Evolutionary conservation across 2,113 vertebrate species (phyloP), one percentile per base, ranked within the genome.

Genomic region (Oryzias javanicus): DNA sequence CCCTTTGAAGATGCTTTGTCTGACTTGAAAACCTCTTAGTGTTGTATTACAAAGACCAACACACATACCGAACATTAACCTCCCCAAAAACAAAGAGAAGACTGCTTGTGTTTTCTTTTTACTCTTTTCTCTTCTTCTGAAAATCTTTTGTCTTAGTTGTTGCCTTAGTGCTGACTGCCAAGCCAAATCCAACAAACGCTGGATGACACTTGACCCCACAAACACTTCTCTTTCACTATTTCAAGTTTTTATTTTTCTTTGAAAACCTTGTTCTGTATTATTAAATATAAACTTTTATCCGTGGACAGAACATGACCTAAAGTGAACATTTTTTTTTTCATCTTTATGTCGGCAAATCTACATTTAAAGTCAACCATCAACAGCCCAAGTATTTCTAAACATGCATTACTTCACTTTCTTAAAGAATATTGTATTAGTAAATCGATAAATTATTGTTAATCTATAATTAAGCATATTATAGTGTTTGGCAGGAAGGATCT

Each of bases 81-180:
- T 60, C 57, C 61, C 49, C 10, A 12, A 49, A 55, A 53, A 29
- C 22, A 70, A 45, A 55, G 55, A 29, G 3, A 5, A 44, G 24
- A 27, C 52, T 57, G 61, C 57, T 46, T 68, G 52, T 29, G 42
- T 54, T 48, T 25, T 17, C 15, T 42, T 42, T 53, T n/a, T 19
- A 20, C 20, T n/a, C 22, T 77, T 51, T 48, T 22, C 24, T 19
- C 46, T 67, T 64, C 45, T 14, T 54, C 57, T 45, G 5, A 56
- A 54, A 46, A 64, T 4, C 29, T 55, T 49, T 69, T 13, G 60
- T 27, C 50, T 69, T 65, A 1, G 66, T 42, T 53, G 70, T 76
- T 79, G 81, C 83, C 83, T 84, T 78, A 69, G 83, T 88, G 83
- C 75, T 72, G 70, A 84, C 79, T 84, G 81, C 83, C 86, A 86